These are phyloP conservation scores for Zeus faber DNA, from an alignment of 2,113 vertebrate genomes.

Conservation along the genomic window DNA sequence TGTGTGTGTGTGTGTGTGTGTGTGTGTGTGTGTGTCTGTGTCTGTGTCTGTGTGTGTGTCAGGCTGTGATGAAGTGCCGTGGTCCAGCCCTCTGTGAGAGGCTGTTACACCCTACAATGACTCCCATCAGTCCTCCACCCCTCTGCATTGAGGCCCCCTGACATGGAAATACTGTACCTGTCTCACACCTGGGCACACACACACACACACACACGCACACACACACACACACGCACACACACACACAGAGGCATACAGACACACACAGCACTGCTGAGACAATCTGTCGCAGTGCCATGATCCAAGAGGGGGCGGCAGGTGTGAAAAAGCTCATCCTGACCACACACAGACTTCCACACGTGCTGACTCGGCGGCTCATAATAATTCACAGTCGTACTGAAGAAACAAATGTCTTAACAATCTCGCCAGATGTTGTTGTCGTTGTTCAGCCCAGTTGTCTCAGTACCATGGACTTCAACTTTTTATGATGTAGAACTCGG, in stretches of 20 bases:
- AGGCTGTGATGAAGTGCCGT: conserved; percentile 30
- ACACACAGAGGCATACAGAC: conserved; percentile 8
- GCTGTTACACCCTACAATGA: conserved; percentile 27
- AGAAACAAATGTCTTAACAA: not conserved
- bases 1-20: conserved; percentile 26
- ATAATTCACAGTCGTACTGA: conserved; percentile 60
- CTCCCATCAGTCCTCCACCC: conserved; percentile 30
- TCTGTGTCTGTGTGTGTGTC: conserved; percentile 17
- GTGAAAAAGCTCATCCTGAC: conserved; percentile 60
- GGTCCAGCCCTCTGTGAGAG: conserved; percentile 26
- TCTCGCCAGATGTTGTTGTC: too few species aligned
- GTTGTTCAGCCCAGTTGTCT: too few species aligned
- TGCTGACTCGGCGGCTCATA: conserved; percentile 36
- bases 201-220: conserved; percentile 15
- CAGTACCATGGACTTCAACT: too few species aligned
- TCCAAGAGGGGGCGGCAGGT: conserved; percentile 53
- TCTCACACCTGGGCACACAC: conserved; percentile 45
- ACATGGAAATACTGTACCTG: conserved; percentile 38
- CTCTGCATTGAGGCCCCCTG: conserved; percentile 23
- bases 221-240: conserved; percentile 4
- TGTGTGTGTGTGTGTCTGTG: conserved; percentile 26
- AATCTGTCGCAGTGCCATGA: conserved; percentile 40
- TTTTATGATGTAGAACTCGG: not conserved
- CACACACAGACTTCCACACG: conserved; percentile 16
- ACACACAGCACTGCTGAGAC: conserved; percentile 14